Percentiles rank a stretch among this genome's conserved stretches.
phyloP scores from a whole-genome alignment of 2,888 invertebrate species.

The Tenthredo amoena region DNA sequence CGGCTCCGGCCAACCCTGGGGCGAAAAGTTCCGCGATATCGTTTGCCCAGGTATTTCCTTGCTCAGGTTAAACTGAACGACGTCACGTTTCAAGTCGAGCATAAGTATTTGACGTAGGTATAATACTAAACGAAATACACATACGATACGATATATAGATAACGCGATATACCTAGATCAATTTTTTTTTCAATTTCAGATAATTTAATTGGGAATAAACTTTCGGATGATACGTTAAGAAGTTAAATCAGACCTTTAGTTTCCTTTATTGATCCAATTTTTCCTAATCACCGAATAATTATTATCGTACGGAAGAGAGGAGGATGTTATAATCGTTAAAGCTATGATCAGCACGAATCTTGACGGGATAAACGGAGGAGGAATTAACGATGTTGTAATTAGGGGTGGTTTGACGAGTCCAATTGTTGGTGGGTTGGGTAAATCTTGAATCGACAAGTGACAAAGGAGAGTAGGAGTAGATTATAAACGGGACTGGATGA shows the following conservation, averaged over 20 bases:
- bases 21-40: slow-evolving; percentile 25
- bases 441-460: slow-evolving; percentile 29
- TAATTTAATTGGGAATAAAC: neutral
- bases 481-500: neutral
- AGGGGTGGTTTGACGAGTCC: slow-evolving; percentile 26
- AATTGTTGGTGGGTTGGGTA: slow-evolving; percentile 11
- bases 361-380: neutral
- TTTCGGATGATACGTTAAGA: too few species aligned
- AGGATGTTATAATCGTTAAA: neutral
- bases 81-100: slow-evolving; percentile 13
- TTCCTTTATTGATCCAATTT: neutral
- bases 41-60: slow-evolving; percentile 37
- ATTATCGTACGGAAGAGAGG: neutral
- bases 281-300: neutral
- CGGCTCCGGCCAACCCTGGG: neutral
- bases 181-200: neutral
- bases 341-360: neutral
- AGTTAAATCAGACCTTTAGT: too few species aligned
- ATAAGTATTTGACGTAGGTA: slow-evolving; percentile 14
- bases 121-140: neutral
- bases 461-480: neutral
- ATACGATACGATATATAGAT: too few species aligned
- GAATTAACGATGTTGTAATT: slow-evolving; percentile 33
- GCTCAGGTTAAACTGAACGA: slow-evolving; percentile 24
- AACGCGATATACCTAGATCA: too few species aligned